These are phyloP conservation scores for Fulmarus glacialis DNA, from an alignment of 2,113 vertebrate species.

Conservation along the genomic window DNA sequence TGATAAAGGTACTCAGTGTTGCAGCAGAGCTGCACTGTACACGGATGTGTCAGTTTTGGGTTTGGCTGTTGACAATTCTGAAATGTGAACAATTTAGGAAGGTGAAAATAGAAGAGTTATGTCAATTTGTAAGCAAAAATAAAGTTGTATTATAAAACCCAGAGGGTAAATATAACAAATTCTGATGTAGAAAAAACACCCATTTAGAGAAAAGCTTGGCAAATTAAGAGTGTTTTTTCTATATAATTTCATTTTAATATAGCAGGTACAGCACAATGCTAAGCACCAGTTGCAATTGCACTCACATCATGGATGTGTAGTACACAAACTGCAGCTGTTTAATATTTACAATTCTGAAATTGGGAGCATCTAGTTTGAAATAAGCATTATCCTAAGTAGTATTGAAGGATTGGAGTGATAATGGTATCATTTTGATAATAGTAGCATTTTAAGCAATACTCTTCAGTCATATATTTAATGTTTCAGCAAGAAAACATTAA, in stretches of 20 bases:
- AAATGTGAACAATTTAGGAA: background rate
- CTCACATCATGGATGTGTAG: background rate
- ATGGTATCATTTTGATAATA: background rate
- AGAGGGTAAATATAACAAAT: background rate
- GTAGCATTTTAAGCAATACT: background rate
- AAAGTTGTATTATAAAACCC: background rate
- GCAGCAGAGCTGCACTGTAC: background rate
- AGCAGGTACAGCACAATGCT: background rate
- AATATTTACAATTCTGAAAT: fast-evolving
- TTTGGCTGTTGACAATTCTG: background rate
- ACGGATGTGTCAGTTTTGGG: background rate
- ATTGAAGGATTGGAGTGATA: background rate
- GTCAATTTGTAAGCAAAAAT: background rate
- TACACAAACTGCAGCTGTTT: background rate
- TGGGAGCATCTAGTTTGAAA: background rate
- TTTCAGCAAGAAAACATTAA: background rate
- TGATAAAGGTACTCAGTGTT: background rate
- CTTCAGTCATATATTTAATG: background rate
- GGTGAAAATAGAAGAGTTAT: background rate
- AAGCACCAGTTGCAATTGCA: background rate
- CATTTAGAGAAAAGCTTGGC: background rate
- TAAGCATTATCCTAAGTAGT: background rate
- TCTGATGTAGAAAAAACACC: background rate
- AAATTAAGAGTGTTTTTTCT: background rate
- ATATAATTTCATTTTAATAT: fast-evolving